Percentiles rank a stretch among this genome's conserved stretches.
These are phyloP conservation scores for Malthinus seriepunctatus DNA, from an alignment of 2,888 invertebrate species.

Conservation along the genomic window DNA sequence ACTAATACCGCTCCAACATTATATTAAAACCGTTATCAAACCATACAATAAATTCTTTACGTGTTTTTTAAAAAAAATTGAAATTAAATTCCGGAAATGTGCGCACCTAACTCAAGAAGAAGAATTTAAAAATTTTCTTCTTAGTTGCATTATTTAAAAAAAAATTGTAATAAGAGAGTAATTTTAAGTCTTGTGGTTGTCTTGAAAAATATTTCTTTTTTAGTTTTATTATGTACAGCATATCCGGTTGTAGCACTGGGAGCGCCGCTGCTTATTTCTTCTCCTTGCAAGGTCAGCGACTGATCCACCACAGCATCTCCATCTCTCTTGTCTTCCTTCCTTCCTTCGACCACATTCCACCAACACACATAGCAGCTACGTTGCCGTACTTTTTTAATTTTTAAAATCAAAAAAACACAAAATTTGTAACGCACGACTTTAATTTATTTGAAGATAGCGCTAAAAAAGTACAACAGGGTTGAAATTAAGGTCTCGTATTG, in stretches of 20 bases:
- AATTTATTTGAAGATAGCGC: too few species aligned
- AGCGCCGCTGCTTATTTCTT: slow-evolving; percentile 40
- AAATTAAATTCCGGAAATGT: not conserved
- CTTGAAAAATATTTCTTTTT: slow-evolving; percentile 27
- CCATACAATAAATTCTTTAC: not conserved
- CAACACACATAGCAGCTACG: slow-evolving; percentile 35
- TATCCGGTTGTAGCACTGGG: slow-evolving; percentile 47
- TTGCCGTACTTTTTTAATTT: slow-evolving; percentile 37
- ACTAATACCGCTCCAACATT: not conserved
- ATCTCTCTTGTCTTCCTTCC: slow-evolving; percentile 47
- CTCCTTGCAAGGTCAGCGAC: slow-evolving; percentile 57
- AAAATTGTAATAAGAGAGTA: slow-evolving; percentile 14
- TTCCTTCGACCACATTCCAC: slow-evolving; percentile 51
- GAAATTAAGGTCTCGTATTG: not conserved
- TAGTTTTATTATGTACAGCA: slow-evolving; percentile 38
- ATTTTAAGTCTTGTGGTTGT: slow-evolving; percentile 25
- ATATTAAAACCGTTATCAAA: not conserved
- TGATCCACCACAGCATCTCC: slow-evolving; percentile 47
- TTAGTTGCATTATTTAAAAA: not conserved
- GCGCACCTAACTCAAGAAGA: not conserved
- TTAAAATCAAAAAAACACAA: slow-evolving; percentile 8
- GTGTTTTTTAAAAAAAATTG: not conserved
- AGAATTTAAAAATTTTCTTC: not conserved
- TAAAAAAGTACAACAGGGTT: not conserved
- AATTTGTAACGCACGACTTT: slow-evolving; percentile 8